Conservation (phyloP, 2,797 vertebrate genomes). For the Semotilus atromaculatus region DNA sequence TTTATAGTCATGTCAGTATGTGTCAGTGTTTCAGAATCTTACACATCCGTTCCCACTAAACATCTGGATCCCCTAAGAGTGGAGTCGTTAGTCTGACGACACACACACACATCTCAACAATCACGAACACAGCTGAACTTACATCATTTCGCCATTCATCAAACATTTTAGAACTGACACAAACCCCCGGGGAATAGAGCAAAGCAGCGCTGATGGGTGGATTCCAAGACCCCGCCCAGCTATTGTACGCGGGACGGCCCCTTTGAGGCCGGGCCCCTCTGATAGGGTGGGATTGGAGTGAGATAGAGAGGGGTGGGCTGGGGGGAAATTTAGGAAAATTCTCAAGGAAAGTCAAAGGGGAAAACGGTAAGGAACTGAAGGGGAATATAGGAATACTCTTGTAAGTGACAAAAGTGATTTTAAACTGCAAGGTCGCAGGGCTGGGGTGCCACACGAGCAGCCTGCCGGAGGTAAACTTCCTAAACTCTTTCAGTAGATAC, state of each 20-base stretch:
- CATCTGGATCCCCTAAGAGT: slow-evolving; percentile 48
- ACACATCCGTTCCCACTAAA: slow-evolving; percentile 28
- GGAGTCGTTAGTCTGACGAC: not conserved
- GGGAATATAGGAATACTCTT: slow-evolving; percentile 4
- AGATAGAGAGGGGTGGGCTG: slow-evolving; percentile 34
- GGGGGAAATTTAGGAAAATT: slow-evolving; percentile 45
- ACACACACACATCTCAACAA: slow-evolving; percentile 16
- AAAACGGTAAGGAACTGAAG: slow-evolving; percentile 30
- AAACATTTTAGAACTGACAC: slow-evolving; percentile 37
- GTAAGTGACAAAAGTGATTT: slow-evolving; percentile 37
- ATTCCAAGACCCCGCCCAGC: slow-evolving; percentile 52
- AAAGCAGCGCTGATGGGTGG: slow-evolving; percentile 23
- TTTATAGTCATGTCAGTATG: slow-evolving; percentile 25
- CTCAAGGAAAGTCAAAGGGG: slow-evolving; percentile 34
- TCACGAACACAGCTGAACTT: slow-evolving; percentile 36
- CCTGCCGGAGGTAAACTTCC: slow-evolving; percentile 59
- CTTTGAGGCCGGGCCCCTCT: slow-evolving; percentile 41
- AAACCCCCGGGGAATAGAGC: slow-evolving; percentile 43
- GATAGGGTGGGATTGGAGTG: slow-evolving; percentile 50
- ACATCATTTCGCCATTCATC: slow-evolving; percentile 30
- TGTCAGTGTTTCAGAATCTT: not conserved
- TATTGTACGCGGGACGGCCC: slow-evolving; percentile 48
- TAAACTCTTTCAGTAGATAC: not conserved
- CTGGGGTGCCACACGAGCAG: slow-evolving; percentile 60
- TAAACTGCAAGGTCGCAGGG: slow-evolving; percentile 34